Evolutionary conservation across 2,113 vertebrate species (phyloP), one percentile per base, ranked within the genome.

Genomic region (Gobius niger): DNA sequence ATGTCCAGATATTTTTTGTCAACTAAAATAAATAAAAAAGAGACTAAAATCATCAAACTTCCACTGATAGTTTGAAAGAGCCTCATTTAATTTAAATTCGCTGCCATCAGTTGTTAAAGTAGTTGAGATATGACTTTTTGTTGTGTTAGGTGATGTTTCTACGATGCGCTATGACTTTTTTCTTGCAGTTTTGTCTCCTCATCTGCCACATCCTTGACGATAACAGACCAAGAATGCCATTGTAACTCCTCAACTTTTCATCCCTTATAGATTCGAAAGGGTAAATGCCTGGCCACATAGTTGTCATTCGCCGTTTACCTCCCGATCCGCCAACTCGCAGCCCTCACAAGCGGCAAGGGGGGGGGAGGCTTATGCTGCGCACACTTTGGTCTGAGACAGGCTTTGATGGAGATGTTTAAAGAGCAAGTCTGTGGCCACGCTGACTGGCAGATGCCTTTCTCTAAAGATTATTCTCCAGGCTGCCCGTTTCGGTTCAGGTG

Each of bases 401-500:
- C 72, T 63, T 59, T 19, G 65, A 82, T 75, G 57, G 57, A 85
- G 81, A 84, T 76, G 75, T 83, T 14, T 40, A 73, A 82, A 76
- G 67, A 68, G 70, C 5, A 34, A 51, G 16, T 40, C 50, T 47
- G 72, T 78, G 78, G 66, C 73, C 67, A 70, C 0, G 24, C 70
- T 67, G 56, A 34, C 71, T 82, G 79, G 70, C 88, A 82, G 79
- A 81, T 77, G 65, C 63, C 47, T 69, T 69, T 80, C 49, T 70
- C 47, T 12, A 54, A 53, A 81, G 79, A 85, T 79, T 76, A 83
- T 44, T 9, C 75, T 82, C 72, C 68, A 85, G 76, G 65, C 77
- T 51, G 24, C 68, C 68, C 74, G 6, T 64, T 87, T 81, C 84
- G 72, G 68, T 80, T 64, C 68, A 60, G 82, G 77, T 86, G 76